phyloP scores from a whole-genome alignment of 2,113 vertebrate species.

The Poicephalus gulielmi region DNA sequence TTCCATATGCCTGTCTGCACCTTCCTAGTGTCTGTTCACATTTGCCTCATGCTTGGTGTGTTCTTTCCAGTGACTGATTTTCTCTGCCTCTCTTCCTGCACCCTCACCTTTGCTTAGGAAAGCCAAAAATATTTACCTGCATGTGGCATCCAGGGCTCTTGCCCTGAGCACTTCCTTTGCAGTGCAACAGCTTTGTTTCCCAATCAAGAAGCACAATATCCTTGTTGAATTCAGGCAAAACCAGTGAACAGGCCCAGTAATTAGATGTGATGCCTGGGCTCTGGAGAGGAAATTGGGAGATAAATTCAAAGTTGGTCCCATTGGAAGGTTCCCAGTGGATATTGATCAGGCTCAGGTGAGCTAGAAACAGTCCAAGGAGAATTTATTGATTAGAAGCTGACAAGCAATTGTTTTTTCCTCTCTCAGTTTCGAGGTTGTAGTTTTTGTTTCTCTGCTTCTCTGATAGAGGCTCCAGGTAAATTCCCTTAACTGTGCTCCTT shows the following conservation, averaged over 20 bases:
- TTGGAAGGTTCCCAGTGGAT: constrained; percentile 73
- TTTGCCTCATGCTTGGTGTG: neutral
- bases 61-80: neutral
- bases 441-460: constrained; percentile 37
- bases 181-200: constrained; percentile 11
- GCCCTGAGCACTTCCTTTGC: neutral
- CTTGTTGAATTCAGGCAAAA: neutral
- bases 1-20: neutral
- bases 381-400: constrained; percentile 91
- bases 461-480: constrained; percentile 47
- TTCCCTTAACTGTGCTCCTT: constrained; percentile 52
- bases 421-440: neutral
- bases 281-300: constrained; percentile 82
- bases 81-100: neutral
- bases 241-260: constrained; percentile 40
- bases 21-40: neutral
- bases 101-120: neutral
- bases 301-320: constrained; percentile 79
- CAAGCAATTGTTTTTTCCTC: constrained; percentile 80
- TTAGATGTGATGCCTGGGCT: constrained; percentile 47
- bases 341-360: constrained; percentile 80
- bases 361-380: constrained; percentile 71
- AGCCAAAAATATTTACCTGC: neutral
- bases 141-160: neutral
- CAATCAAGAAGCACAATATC: neutral